Evolutionary conservation across 2,113 vertebrate species (phyloP), one percentile per base, ranked within the genome.

Genomic region (Bettongia penicillata): DNA sequence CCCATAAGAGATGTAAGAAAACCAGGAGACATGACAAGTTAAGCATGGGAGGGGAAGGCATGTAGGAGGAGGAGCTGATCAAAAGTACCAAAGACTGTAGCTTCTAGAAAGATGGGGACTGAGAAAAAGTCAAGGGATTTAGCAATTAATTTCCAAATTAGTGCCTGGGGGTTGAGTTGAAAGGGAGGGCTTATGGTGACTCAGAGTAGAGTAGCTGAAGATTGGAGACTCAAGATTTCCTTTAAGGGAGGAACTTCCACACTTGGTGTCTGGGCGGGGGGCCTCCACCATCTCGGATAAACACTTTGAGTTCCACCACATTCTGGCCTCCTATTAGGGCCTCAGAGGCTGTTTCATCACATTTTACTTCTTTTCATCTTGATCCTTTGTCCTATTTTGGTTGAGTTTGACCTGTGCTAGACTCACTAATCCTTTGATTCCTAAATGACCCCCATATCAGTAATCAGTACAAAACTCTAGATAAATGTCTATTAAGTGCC

Each of bases 401-500:
- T 19, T 84, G 37, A n/a, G n/a, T 84, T n/a, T 84, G 68, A 43
- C 14, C 16, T 84, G 37, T 12, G 5, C 48, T 48, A 48, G 9
- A 12, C 57, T 68, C 37, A 84, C 68, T 84, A 43, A 37, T 43
- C 68, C 8, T 0, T 43, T 61, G 26, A 14, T 23, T 43, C n/a
- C 37, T 84, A 84, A 84, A 22, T 43, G 68, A 84, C 68, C n/a
- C 19, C 37, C 37, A n/a, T 14, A 77, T 77, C 61, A n/a, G 37
- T 77, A 77, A n/a, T 77, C 57, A 31, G 37, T 37, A 68, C 31
- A 77, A 14, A 77, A 14, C 37, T 77, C 1, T n/a, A 84, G 68
- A 84, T 43, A 84, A 84, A 77, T 22, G 55, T 94, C 92, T 94
- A 89, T 43, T 84, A 43, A 90, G 57, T 90, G 43, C 23, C 84